Percentiles rank a stretch among this genome's conserved stretches.
phyloP scores from a whole-genome alignment of 2,113 vertebrate species.

The Myxocyprinus asiaticus region DNA sequence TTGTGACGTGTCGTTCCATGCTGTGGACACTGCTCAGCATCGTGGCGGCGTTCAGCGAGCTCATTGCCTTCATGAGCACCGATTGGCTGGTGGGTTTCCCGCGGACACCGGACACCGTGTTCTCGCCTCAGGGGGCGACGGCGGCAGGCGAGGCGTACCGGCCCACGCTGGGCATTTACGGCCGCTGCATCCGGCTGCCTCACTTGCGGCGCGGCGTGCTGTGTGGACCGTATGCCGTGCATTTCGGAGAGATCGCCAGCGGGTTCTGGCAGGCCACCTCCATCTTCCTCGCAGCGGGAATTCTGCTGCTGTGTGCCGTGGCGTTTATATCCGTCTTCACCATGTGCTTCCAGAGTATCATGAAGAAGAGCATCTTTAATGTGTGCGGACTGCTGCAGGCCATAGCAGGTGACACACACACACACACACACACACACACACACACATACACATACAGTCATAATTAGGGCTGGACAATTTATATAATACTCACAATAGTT shows the following conservation, averaged over 20 bases:
- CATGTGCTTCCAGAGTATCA: slow-evolving; percentile 94
- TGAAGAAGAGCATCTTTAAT: slow-evolving; percentile 99
- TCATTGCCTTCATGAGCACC: slow-evolving; percentile 93
- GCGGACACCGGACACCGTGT: slow-evolving; percentile 27
- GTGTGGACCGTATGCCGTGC: slow-evolving; percentile 88
- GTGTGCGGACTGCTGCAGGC: slow-evolving; percentile 95
- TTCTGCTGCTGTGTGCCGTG: slow-evolving; percentile 86
- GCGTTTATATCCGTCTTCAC: slow-evolving; percentile 93
- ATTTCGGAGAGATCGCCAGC: slow-evolving; percentile 91
- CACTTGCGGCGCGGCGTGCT: slow-evolving; percentile 76
- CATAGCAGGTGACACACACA: slow-evolving; percentile 82
- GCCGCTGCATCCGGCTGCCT: slow-evolving; percentile 83
- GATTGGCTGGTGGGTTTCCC: slow-evolving; percentile 91
- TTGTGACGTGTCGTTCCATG: slow-evolving; percentile 97
- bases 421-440: slow-evolving; percentile 2
- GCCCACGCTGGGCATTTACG: slow-evolving; percentile 90
- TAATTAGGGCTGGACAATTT: no score
- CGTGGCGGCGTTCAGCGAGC: slow-evolving; percentile 89
- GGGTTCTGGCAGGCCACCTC: slow-evolving; percentile 95
- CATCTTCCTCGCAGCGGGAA: slow-evolving; percentile 90
- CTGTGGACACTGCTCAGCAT: slow-evolving; percentile 98
- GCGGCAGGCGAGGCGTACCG: slow-evolving; percentile 59
- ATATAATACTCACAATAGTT: no score
- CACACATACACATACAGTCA: no score
- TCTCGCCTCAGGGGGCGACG: slow-evolving; percentile 9